phyloP scores from a whole-genome alignment of 1,140 invertebrate species.

The Anagrus nilaparvatae region DNA sequence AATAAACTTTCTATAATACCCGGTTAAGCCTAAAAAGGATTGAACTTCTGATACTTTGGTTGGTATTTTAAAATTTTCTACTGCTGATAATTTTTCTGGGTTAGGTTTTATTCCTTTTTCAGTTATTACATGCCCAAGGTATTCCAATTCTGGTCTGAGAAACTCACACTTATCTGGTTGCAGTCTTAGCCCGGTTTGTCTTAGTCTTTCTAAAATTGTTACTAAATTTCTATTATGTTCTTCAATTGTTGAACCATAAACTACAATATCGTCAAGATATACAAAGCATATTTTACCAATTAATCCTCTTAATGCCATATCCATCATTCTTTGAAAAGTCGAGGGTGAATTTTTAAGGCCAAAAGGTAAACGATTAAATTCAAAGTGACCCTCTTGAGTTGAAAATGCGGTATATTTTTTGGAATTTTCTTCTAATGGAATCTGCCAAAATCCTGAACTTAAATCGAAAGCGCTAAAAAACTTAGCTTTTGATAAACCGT shows the following conservation, averaged over 20 bases:
- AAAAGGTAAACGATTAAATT: too few relatives aligned
- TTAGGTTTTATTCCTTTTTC: conserved; percentile 13
- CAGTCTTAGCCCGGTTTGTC: conserved; percentile 23
- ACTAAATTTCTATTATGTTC: neutral
- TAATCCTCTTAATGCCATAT: conserved; percentile 16
- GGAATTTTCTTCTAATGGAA: conserved; percentile 24
- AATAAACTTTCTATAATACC: too few relatives aligned
- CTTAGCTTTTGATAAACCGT: too few relatives aligned
- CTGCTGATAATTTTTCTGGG: conserved; percentile 10
- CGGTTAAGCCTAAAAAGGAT: conserved; percentile 4
- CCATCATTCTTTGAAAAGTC: conserved; percentile 20
- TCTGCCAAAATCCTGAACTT: conserved; percentile 37
- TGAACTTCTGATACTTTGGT: conserved; percentile 1
- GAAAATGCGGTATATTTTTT: conserved; percentile 20
- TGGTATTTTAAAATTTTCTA: too few relatives aligned
- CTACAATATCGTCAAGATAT: conserved; percentile 21
- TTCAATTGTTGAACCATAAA: conserved; percentile 14
- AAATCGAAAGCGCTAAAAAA: conserved; percentile 38
- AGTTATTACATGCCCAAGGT: conserved; percentile 21
- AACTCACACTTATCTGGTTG: conserved; percentile 27
- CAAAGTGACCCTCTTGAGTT: too few relatives aligned
- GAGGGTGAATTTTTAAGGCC: conserved; percentile 17
- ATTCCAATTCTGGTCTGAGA: conserved; percentile 16
- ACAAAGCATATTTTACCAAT: too few relatives aligned
- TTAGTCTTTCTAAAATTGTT: conserved; percentile 6